These are phyloP conservation scores for Drosophila austrosaltans DNA, from an alignment of 2,888 invertebrate species.

Conservation along the genomic window DNA sequence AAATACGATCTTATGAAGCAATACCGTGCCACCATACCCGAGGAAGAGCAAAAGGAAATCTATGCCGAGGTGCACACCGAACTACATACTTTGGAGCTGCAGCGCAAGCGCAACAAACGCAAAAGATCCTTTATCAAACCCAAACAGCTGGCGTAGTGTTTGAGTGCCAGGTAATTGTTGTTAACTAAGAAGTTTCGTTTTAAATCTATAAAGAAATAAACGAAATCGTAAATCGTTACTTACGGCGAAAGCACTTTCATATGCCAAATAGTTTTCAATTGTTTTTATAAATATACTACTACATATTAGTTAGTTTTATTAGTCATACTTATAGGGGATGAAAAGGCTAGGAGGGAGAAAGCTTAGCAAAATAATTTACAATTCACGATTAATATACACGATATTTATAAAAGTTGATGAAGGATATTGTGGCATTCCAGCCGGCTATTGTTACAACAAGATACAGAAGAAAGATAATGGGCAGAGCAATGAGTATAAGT, in stretches of 20 bases:
- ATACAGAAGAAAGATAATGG: constrained; percentile 90
- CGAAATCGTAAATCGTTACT: constrained; percentile 40
- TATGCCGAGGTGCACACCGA: constrained; percentile 92
- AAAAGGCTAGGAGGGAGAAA: constrained; percentile 13
- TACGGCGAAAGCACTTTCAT: neutral
- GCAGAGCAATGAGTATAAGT: constrained; percentile 92
- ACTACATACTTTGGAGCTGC: constrained; percentile 88
- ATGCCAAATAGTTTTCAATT: neutral
- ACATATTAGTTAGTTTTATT: constrained; percentile 52
- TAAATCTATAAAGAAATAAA: neutral
- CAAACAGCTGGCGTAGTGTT: constrained; percentile 83
- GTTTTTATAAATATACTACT: constrained; percentile 42
- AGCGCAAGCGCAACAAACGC: constrained; percentile 86
- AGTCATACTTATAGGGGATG: constrained; percentile 46
- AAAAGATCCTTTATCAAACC: constrained; percentile 87
- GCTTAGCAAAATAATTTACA: constrained; percentile 68
- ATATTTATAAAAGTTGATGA: constrained; percentile 93
- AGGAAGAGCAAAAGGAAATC: constrained; percentile 94
- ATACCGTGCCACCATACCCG: constrained; percentile 94
- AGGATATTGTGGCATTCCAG: constrained; percentile 92
- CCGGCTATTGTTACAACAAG: constrained; percentile 90
- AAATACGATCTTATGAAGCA: constrained; percentile 97
- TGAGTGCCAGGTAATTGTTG: constrained; percentile 31
- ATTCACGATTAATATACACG: constrained; percentile 86
- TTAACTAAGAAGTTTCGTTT: constrained; percentile 53